Conservation (phyloP, 1,140 invertebrate genomes). For the Drosophila prosaltans region DNA sequence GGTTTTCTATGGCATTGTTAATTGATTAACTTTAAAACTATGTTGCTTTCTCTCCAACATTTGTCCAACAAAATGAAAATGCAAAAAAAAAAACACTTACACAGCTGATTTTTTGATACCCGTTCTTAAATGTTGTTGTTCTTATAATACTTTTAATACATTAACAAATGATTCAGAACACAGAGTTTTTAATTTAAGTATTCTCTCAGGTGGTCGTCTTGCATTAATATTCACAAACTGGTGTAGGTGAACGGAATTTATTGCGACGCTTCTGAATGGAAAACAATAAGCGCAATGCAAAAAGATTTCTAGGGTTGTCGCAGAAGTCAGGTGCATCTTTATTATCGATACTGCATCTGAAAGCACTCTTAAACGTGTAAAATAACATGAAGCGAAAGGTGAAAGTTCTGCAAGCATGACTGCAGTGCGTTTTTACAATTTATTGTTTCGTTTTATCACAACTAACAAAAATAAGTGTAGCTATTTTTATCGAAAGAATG, state of each 20-base stretch:
- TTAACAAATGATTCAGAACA: background rate
- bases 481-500: no score
- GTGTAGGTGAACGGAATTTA: conserved; percentile 1
- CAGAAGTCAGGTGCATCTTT: conserved; percentile 17
- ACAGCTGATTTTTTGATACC: background rate
- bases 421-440: no score
- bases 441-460: no score
- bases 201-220: conserved; percentile 6
- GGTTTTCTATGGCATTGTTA: background rate
- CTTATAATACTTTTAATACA: background rate
- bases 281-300: conserved; percentile 40
- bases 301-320: conserved; percentile 47
- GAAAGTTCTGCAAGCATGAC: no score
- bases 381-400: no score
- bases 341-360: conserved; percentile 6
- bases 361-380: no score
- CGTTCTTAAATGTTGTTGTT: background rate
- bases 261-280: conserved; percentile 46
- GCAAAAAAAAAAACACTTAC: conserved; percentile 1
- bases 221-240: background rate
- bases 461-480: no score
- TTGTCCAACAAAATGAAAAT: background rate
- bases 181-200: background rate
- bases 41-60: background rate
- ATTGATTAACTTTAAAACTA: background rate